Evolutionary conservation across 2,888 invertebrate species (phyloP).

Genomic region (Eristalis arbustorum): DNA sequence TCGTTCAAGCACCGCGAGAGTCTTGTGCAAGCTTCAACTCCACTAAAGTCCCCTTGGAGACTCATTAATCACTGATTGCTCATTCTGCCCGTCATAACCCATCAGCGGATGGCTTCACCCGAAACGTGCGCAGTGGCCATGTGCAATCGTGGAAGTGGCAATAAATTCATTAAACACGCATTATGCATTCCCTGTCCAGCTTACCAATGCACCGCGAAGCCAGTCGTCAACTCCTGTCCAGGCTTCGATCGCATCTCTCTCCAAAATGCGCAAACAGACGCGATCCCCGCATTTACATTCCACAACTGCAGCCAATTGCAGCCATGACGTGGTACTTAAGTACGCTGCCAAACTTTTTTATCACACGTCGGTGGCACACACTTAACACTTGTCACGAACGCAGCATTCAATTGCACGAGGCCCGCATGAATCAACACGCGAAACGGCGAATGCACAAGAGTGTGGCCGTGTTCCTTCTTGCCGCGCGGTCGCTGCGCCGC

Average conservation of each 20-base stretch:
- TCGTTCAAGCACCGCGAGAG: neutral
- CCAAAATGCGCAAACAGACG: neutral
- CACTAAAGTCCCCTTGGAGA: neutral
- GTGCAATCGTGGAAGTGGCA: neutral
- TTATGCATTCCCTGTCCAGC: neutral
- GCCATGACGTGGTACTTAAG: neutral
- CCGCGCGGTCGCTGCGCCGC: conserved; percentile 31
- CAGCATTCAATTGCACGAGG: conserved; percentile 11
- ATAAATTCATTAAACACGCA: neutral
- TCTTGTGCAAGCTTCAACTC: neutral
- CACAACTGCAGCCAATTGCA: neutral
- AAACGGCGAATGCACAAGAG: conserved; percentile 5
- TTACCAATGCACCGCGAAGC: neutral
- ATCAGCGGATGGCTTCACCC: neutral
- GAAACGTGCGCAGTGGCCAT: neutral
- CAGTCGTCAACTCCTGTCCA: neutral
- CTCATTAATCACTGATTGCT: neutral
- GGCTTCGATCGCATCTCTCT: neutral
- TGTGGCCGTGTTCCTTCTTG: conserved; percentile 19
- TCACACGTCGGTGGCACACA: conserved; percentile 17
- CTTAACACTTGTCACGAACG: conserved; percentile 33
- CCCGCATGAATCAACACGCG: conserved; percentile 10
- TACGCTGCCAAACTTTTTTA: neutral
- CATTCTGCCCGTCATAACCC: neutral
- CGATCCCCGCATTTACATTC: neutral